phyloP scores from a whole-genome alignment of 2,113 vertebrate genomes.

The Petaurus breviceps region DNA sequence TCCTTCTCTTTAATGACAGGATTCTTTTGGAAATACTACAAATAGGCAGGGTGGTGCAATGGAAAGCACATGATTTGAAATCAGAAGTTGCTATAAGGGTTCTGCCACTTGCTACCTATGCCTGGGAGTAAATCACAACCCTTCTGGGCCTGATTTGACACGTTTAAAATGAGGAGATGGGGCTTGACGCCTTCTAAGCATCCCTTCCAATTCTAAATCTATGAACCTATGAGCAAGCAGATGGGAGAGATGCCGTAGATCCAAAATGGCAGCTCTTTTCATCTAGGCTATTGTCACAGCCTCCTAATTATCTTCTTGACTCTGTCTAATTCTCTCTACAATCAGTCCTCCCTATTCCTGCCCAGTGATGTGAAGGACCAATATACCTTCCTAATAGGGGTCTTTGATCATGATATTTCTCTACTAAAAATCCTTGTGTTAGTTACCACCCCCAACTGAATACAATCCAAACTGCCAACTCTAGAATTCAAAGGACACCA shows the following conservation, averaged over 20 bases:
- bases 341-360: not conserved
- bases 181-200: not conserved
- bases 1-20: not conserved
- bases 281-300: not conserved
- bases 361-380: not conserved
- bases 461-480: not conserved
- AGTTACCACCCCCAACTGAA: not conserved
- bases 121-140: not conserved
- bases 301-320: not conserved
- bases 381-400: not conserved
- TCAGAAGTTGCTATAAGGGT: not conserved
- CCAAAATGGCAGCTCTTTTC: not conserved
- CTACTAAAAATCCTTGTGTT: not conserved
- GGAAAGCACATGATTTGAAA: not conserved
- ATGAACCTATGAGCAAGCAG: not conserved
- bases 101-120: too few species aligned
- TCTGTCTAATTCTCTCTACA: not conserved
- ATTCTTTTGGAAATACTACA: not conserved
- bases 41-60: not conserved
- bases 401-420: not conserved
- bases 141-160: not conserved
- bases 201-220: not conserved
- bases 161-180: not conserved
- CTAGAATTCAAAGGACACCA: not conserved
- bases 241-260: not conserved